phyloP scores from a whole-genome alignment of 2,888 invertebrate genomes.

The Papilio elwesi region DNA sequence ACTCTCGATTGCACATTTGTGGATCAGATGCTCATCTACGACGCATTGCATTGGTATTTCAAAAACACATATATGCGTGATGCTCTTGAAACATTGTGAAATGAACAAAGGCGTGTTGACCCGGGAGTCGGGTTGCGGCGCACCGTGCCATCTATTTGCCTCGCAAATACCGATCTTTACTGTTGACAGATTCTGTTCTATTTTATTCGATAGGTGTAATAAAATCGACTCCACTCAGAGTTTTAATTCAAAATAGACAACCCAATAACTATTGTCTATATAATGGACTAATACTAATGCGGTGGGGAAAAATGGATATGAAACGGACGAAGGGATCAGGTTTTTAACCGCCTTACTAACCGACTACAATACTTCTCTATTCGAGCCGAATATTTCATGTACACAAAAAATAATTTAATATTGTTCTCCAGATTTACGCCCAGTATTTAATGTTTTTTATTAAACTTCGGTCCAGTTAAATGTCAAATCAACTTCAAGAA shows the following conservation, averaged over 20 bases:
- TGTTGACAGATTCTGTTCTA: slow-evolving; percentile 58
- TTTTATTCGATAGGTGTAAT: slow-evolving; percentile 52
- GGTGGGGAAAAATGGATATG: no score
- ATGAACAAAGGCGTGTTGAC: slow-evolving; percentile 53
- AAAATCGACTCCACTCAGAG: not conserved
- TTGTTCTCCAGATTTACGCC: no score
- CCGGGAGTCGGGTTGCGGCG: slow-evolving; percentile 55
- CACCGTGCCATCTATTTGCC: slow-evolving; percentile 56
- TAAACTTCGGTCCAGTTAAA: no score
- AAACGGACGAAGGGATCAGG: no score
- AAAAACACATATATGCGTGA: not conserved
- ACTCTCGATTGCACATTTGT: not conserved
- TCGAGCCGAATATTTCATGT: no score
- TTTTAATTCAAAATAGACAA: slow-evolving; percentile 36
- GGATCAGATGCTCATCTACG: not conserved
- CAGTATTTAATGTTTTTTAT: no score
- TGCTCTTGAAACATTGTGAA: slow-evolving; percentile 29
- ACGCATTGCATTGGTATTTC: not conserved
- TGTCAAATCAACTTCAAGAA: no score
- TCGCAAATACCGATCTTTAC: slow-evolving; percentile 59
- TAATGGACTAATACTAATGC: no score
- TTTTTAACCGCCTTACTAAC: no score
- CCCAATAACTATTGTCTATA: no score
- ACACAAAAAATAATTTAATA: no score
- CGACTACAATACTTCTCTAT: no score